Percentiles rank a stretch among this genome's conserved stretches.
phyloP scores from a whole-genome alignment of 2,113 vertebrate genomes.

The Lethenteron camtschaticum region DNA sequence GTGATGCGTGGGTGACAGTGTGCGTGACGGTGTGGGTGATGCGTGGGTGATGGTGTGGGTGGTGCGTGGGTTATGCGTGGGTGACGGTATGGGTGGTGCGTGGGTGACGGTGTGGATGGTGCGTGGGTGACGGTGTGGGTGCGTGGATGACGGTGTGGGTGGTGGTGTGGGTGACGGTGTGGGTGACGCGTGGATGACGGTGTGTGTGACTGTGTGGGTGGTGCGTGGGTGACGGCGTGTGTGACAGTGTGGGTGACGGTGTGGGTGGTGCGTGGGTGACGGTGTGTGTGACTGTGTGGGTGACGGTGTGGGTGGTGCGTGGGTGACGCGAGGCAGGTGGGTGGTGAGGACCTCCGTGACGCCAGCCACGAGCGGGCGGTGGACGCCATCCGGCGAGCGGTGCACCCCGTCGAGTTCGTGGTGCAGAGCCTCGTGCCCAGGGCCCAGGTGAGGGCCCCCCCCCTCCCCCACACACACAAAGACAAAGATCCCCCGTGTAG shows the following conservation, averaged over 20 bases:
- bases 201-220: not conserved
- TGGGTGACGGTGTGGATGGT: slow-evolving; percentile 35
- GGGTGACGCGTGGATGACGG: not conserved
- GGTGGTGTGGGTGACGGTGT: not conserved
- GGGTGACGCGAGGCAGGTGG: slow-evolving; percentile 46
- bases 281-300: not conserved
- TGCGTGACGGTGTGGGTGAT: not conserved
- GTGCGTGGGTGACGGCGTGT: not conserved
- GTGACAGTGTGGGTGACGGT: not conserved
- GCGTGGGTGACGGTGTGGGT: slow-evolving; percentile 36
- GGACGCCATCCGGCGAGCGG: slow-evolving; percentile 86
- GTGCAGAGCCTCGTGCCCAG: slow-evolving; percentile 80
- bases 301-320: not conserved
- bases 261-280: not conserved
- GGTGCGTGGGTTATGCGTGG: not conserved
- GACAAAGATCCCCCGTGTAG: not conserved
- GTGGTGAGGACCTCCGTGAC: slow-evolving; percentile 73
- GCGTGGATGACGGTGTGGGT: not conserved
- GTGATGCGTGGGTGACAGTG: not conserved
- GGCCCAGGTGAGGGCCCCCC: slow-evolving; percentile 43
- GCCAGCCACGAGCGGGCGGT: slow-evolving; percentile 94
- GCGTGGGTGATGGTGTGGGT: not conserved
- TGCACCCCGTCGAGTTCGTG: slow-evolving; percentile 73
- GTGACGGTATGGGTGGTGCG: not conserved
- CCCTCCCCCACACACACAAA: not conserved